These are phyloP conservation scores for Sarcophaga peregrina DNA, from an alignment of 1,140 invertebrate species.

Conservation along the genomic window DNA sequence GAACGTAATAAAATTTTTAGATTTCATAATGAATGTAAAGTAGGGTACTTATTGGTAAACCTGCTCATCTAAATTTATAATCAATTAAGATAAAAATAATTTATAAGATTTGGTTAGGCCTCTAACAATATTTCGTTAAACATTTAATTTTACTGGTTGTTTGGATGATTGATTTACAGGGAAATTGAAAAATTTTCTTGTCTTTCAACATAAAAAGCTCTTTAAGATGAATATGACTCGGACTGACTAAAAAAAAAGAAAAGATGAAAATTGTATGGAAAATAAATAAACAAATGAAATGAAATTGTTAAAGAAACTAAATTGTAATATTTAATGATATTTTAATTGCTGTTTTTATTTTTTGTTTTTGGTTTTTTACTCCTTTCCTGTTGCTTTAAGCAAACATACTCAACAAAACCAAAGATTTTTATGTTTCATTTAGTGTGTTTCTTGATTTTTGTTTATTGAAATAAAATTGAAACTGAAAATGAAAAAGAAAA, in stretches of 20 bases:
- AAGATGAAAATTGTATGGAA: too few species aligned
- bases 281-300: neutral
- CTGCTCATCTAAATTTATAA: too few species aligned
- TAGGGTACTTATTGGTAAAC: too few species aligned
- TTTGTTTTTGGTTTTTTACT: neutral
- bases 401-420: neutral
- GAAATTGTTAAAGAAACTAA: neutral
- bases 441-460: neutral
- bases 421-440: neutral
- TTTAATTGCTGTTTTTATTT: neutral
- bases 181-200: neutral
- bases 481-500: neutral
- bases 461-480: neutral
- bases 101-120: too few species aligned
- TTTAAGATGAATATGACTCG: neutral
- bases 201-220: neutral
- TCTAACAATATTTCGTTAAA: neutral
- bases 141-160: neutral
- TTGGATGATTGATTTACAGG: neutral
- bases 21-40: too few species aligned
- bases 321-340: constrained; percentile 25
- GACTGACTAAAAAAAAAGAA: too few species aligned
- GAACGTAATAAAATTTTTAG: too few species aligned
- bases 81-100: too few species aligned
- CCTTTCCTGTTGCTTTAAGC: neutral